Percentiles rank a stretch among this genome's conserved stretches.
These are phyloP conservation scores for Plagodis pulveraria DNA, from an alignment of 2,888 invertebrate species.

Conservation along the genomic window DNA sequence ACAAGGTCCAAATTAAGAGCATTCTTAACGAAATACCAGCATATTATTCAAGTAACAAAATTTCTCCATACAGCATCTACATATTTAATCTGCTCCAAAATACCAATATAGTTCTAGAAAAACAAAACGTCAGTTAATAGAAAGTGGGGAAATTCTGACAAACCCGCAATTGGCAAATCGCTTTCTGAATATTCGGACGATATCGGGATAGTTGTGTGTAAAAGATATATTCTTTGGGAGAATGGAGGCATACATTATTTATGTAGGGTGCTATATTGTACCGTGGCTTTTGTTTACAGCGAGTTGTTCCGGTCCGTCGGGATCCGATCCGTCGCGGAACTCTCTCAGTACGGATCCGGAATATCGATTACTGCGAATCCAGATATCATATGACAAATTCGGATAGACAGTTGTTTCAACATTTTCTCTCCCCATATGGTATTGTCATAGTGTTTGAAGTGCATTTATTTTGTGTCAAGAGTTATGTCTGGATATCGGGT, in stretches of 20 bases:
- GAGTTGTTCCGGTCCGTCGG: slow-evolving; percentile 47
- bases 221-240: slow-evolving; percentile 46
- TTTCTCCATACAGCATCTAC: slow-evolving; percentile 28
- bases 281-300: slow-evolving; percentile 58
- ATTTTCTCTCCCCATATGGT: slow-evolving; percentile 3
- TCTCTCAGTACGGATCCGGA: slow-evolving; percentile 35
- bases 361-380: slow-evolving; percentile 28
- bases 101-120: slow-evolving; percentile 30
- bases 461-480: no score
- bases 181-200: slow-evolving; percentile 34
- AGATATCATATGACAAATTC: slow-evolving; percentile 25
- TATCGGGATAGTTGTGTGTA: slow-evolving; percentile 30
- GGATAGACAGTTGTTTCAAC: slow-evolving; percentile 11
- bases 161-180: slow-evolving; percentile 36
- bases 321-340: slow-evolving; percentile 34
- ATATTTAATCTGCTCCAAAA: slow-evolving; percentile 26
- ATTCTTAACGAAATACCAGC: slow-evolving; percentile 24
- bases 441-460: not conserved
- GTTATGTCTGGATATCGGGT: no score
- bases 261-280: slow-evolving; percentile 48
- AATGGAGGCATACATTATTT: slow-evolving; percentile 53
- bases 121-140: slow-evolving; percentile 20
- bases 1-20: no score
- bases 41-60: slow-evolving; percentile 28
- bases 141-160: slow-evolving; percentile 22